Base-by-base conservation (phyloP, 2,113 vertebrate species). In the Carassius gibelio region DNA sequence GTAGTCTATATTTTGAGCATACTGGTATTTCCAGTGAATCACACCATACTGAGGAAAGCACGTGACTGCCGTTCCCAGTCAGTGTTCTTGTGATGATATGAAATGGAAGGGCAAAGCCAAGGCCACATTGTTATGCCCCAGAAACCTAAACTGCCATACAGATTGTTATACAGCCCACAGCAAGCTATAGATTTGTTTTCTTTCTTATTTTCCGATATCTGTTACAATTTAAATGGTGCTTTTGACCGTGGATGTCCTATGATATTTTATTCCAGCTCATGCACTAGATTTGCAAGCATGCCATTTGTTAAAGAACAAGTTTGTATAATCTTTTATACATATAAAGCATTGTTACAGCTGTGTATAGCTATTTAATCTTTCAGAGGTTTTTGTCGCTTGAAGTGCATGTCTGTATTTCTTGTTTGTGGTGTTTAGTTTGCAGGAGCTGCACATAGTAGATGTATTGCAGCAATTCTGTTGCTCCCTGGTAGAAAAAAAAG, bases 221-320 rank as follows among this genome's bases (percentile, higher is more conserved):
- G 72, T 81, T 77, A 23, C 30, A 36, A 38, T 82, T 52, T 76
- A 81, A 68, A 83, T 42, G 78, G 71, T 75, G 76, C 75, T 62
- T 36, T 26, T 71, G n/a, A 23, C 64, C 59, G 68, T 81, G 81
- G 21, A 76, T 84, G 68, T 64, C 80, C 74, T 74, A 57, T 38
- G 34, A 66, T 74, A 66, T 86, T 74, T 69, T 38, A 6, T 84
- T 38, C 42, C 45, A 42, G 74, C 64, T 83, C 74, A 55, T 79
- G 64, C 52, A 15, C 75, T 72, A 80, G 21, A 59, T 69, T 68
- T 57, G 36, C 72, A 72, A 78, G 61, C 30, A 68, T 77, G 38
- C 23, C 0, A 61, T 62, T 64, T 45, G 36, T 62, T 6, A 80
- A 48, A 80, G 11, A 64, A 80, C 21, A 38, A 10, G 34, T 78